A percentile compares a stretch with the other conserved stretches of the same genome.
Evolutionary conservation across 2,797 vertebrate genomes (phyloP).

Genomic region (Tapera naevia): DNA sequence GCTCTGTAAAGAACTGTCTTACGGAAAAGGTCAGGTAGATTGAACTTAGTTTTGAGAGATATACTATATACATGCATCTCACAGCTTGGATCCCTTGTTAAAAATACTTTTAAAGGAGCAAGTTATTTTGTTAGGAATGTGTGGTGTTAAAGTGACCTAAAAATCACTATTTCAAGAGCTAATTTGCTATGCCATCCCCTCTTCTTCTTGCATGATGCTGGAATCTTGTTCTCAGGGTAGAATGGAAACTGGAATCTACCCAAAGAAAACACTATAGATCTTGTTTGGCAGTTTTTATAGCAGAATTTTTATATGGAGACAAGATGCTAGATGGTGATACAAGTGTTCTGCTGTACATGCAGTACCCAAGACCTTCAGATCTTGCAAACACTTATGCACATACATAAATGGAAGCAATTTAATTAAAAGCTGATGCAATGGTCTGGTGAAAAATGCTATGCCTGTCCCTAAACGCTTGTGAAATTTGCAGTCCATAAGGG

Average conservation of each 20-base stretch:
- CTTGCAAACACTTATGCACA: background rate
- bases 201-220: background rate
- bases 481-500: background rate
- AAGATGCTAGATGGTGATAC: background rate
- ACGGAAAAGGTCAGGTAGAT: background rate
- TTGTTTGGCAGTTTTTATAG: background rate
- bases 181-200: background rate
- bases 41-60: background rate
- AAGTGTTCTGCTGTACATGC: background rate
- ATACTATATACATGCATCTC: background rate
- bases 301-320: background rate
- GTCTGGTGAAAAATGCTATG: background rate
- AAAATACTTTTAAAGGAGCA: background rate
- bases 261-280: slow-evolving; percentile 22
- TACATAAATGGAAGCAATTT: background rate
- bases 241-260: background rate
- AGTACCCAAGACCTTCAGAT: slow-evolving; percentile 3
- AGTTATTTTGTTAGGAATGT: background rate
- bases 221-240: background rate
- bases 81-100: background rate
- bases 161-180: background rate
- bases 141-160: background rate
- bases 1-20: background rate
- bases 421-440: slow-evolving; percentile 2
- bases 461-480: background rate